A percentile compares a stretch with the other conserved stretches of the same genome.
phyloP scores from a whole-genome alignment of 2,888 invertebrate species.

The Eudasyphora cyanicolor region DNA sequence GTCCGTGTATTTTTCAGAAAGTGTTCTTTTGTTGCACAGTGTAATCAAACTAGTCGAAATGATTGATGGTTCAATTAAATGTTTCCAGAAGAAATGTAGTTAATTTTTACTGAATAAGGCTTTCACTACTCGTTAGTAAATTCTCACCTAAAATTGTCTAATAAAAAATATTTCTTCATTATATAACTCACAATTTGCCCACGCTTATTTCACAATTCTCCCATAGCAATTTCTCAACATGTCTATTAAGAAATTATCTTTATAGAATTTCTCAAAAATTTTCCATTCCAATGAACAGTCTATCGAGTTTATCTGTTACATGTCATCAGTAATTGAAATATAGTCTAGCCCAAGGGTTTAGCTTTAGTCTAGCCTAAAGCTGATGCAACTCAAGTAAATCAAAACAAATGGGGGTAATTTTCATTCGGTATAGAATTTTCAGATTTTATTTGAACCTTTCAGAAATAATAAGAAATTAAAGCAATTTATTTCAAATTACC shows the following conservation, averaged over 20 bases:
- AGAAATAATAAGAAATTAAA: constrained; percentile 19
- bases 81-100: no score
- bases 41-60: no score
- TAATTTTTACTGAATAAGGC: no score
- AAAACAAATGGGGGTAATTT: neutral
- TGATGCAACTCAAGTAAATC: constrained; percentile 12
- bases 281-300: neutral
- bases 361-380: neutral
- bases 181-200: no score
- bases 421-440: neutral
- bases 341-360: no score
- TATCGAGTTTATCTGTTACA: neutral
- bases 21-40: no score
- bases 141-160: no score
- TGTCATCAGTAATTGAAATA: constrained; percentile 22
- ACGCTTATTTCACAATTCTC: no score
- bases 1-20: no score
- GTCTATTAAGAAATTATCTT: neutral
- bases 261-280: neutral
- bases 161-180: no score
- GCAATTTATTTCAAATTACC: constrained; percentile 6
- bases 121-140: no score
- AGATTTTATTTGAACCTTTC: neutral
- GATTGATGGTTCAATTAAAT: no score
- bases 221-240: neutral